Evolutionary conservation across 2,797 vertebrate species (phyloP).

Genomic region (Knipowitschia caucasica): DNA sequence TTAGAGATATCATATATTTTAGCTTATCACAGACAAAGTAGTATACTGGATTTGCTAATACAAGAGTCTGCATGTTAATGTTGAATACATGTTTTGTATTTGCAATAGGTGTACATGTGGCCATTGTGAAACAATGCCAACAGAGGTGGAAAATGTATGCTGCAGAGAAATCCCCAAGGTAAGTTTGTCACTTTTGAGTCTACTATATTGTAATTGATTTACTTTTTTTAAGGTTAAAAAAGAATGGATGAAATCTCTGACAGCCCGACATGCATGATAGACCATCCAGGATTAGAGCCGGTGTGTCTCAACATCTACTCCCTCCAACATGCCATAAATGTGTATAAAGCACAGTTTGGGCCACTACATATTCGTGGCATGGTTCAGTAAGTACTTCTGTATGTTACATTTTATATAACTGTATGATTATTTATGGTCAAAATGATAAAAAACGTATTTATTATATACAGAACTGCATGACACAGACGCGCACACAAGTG

Average conservation of each 20-base stretch:
- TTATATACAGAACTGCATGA: background rate
- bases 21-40: no score
- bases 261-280: background rate
- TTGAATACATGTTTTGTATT: no score
- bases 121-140: background rate
- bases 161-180: background rate
- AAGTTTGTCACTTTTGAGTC: no score
- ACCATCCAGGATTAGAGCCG: background rate
- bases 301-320: background rate
- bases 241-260: background rate
- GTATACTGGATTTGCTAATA: no score
- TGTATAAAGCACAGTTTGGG: background rate
- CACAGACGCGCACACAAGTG: no score
- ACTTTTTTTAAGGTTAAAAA: no score
- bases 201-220: no score
- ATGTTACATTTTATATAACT: no score
- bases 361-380: background rate
- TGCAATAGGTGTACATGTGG: background rate
- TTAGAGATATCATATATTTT: no score
- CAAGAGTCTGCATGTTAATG: no score
- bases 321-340: background rate
- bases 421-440: no score
- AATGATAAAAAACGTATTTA: background rate
- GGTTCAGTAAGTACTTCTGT: no score
- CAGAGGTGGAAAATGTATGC: background rate